Evolutionary conservation across 2,113 vertebrate species (phyloP).

Genomic region (Microtus oregoni): DNA sequence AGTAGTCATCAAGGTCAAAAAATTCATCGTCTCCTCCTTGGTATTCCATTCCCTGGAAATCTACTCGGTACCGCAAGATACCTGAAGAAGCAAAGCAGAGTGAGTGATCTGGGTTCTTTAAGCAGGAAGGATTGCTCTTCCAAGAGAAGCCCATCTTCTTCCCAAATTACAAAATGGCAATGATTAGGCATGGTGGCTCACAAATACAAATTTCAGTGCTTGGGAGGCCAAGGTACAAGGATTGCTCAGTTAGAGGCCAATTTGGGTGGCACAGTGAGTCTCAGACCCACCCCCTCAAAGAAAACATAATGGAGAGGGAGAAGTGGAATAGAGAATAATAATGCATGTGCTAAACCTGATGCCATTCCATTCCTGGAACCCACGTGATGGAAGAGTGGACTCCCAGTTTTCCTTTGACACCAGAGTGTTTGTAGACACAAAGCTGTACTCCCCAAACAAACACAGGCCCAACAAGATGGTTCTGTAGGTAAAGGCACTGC

Average conservation of each 20-base stretch:
- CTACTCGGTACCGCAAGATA: conserved; percentile 99
- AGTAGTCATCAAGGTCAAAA: conserved; percentile 99
- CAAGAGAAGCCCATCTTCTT: background rate
- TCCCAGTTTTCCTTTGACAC: background rate
- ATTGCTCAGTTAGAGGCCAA: background rate
- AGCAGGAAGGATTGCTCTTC: background rate
- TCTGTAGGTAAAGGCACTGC: background rate
- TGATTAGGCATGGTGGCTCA: background rate
- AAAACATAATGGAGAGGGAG: background rate
- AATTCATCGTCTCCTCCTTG: conserved; percentile 99
- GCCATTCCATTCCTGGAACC: background rate
- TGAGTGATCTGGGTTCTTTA: background rate
- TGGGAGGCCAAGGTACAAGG: background rate
- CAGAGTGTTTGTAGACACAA: background rate
- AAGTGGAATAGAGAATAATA: background rate
- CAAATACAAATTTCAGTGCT: background rate
- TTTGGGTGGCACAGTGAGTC: background rate
- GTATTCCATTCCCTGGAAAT: conserved; percentile 99
- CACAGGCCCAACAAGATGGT: too few relatives aligned
- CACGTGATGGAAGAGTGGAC: background rate
- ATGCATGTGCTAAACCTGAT: too few relatives aligned
- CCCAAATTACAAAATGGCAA: background rate
- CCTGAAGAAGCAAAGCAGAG: conserved; percentile 87
- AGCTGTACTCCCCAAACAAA: background rate
- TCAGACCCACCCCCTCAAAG: accelerated